Evolutionary conservation across 2,888 invertebrate genomes (phyloP), one percentile per base, ranked within the genome.

Genomic region (Agrochola litura): DNA sequence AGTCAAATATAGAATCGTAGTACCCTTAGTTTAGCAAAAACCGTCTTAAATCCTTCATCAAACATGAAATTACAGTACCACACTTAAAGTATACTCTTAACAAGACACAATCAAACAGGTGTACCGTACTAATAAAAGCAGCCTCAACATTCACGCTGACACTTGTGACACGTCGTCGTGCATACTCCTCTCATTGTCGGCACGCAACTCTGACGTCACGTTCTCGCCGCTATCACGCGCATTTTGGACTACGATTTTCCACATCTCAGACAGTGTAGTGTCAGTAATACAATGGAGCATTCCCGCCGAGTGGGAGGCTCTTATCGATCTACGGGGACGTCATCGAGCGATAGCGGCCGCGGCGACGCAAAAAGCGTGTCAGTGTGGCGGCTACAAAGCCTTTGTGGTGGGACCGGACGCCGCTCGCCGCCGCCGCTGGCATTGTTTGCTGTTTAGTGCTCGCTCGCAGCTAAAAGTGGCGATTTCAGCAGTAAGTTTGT

Each of bases 321-420:
- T 96, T 96, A 96, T 96, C 96, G 96, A 96, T 96, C 95, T 95
- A 94, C 94, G 90, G 94, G 95, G 93, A 95, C 96, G 96, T 96
- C 96, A 96, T 96, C 96, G 95, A 89, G 94, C 95, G 96, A 96
- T 96, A 96, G 94, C 95, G 93, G 93, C 92, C 93, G 93, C 91
- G 89, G 91, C 92, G 93, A 93, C 94, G 96, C 95, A 96, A 96
- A 96, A 96, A 96, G 96, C 96, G 96, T 96, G 96, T 96, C 96
- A 96, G 93, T 95, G 92, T 93, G 95, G 92, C 95, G 94, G 92
- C 90, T 91, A 95, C 95, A 95, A 95, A 94, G 96, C 90, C 95
- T 96, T 96, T 96, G 96, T 96, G 93, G 94, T 88, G 92, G 72
- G 91, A 92, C 95, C 95, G 95, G 95, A 95, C 96, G 95, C 95